Evolutionary conservation across 1,140 invertebrate species (phyloP), one percentile per base, ranked within the genome.

Genomic region (Drosophila sproati): DNA sequence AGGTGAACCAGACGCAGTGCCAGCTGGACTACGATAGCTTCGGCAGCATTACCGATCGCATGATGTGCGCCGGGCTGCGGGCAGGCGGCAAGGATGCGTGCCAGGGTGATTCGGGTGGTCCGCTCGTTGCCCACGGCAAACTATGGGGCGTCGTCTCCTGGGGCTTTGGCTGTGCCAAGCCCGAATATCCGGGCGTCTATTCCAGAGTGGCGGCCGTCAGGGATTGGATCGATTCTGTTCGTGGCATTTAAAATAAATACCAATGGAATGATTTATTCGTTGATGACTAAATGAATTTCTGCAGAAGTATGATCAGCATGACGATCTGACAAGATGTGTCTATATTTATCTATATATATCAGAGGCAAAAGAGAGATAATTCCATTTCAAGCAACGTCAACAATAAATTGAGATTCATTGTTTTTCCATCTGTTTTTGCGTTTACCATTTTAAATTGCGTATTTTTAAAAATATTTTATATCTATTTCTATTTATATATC

Each of bases 51-150:
- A 95, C 94, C 1, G 86, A 94, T 5, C 94, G 94, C 6, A 96
- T 96, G 94, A 83, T 96, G 1, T 96, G 96, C 78, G 96, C 96
- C 37, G 96, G 96, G 3, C 94, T 94, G 60, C 79, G 92, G 0
- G 93, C 95, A 57, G 96, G 96, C 2, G 94, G 94, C 12, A 95
- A 94, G 80, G 96, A 96, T 82, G 95, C 96, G 3, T 96, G 96
- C 71, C 95, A 95, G 91, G 96, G 93, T 3, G 93, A 94, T 56
- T 93, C 93, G 0, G 93, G 93, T 54, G 93, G 93, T 2, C 93
- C 93, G 0, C 43, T 93, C 10, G 77, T 85, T 8, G 61, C 70
- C 31, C 87, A 93, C 0, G 72, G 61, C 7, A 70, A 86, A 5
- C 72, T 93, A 0, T 92, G 92, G 57, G 95, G 95, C 34, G 93